Percentiles rank a stretch among this genome's conserved stretches.
phyloP scores from a whole-genome alignment of 1,140 invertebrate genomes.

The Drosophila burlai region DNA sequence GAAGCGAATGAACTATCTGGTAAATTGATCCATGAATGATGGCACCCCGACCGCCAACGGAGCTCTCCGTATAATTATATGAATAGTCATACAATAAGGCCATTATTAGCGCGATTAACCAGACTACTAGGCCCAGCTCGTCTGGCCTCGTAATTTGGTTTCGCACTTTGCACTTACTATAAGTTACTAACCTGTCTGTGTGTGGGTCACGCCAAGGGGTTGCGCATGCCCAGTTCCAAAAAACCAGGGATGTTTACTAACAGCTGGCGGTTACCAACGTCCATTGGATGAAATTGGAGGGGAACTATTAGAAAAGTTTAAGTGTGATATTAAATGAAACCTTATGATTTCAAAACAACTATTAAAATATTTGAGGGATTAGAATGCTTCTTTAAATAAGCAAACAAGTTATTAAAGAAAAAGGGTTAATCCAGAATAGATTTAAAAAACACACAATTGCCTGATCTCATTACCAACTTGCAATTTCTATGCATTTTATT shows the following conservation, averaged over 20 bases:
- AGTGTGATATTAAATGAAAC: not conserved
- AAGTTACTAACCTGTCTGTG: slow-evolving; percentile 13
- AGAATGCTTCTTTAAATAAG: not conserved
- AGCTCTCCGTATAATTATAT: slow-evolving; percentile 30
- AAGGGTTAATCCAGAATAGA: not conserved
- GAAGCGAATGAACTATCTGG: slow-evolving; percentile 48
- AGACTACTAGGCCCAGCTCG: slow-evolving; percentile 9
- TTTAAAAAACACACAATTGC: not conserved
- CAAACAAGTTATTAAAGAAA: too few relatives aligned
- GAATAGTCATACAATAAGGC: slow-evolving; percentile 27
- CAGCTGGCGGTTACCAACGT: not conserved
- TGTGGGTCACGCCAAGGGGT: slow-evolving; percentile 11
- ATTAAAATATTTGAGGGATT: not conserved
- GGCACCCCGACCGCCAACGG: slow-evolving; percentile 5
- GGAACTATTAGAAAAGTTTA: not conserved
- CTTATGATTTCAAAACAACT: not conserved
- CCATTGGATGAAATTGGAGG: not conserved
- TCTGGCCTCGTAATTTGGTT: slow-evolving; percentile 7
- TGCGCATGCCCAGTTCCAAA: slow-evolving; percentile 1
- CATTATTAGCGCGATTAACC: slow-evolving; percentile 37
- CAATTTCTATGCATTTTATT: not conserved
- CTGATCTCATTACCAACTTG: not conserved
- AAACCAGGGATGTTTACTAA: not conserved
- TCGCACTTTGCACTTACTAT: slow-evolving; percentile 19
- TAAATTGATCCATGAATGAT: slow-evolving; percentile 43